Percentiles rank a stretch among this genome's conserved stretches.
Conservation (phyloP, 2,113 vertebrate species). For the Tachysurus fulvidraco region DNA sequence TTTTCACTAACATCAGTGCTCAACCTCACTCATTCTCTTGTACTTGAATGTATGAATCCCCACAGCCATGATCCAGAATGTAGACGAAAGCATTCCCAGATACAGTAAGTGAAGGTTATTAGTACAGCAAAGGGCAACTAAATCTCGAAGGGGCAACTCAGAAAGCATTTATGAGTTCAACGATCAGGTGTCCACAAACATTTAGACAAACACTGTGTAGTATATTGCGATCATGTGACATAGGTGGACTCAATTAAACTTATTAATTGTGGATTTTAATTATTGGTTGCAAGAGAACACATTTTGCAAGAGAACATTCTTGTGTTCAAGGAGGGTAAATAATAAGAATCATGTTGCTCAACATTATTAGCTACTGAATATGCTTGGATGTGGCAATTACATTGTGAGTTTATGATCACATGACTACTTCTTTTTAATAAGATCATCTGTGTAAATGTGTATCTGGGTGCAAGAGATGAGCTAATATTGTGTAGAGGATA, state of each 20-base stretch:
- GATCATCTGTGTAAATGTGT: background rate
- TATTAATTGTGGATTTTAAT: background rate
- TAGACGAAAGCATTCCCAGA: background rate
- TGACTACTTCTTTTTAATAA: background rate
- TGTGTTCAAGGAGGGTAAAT: background rate
- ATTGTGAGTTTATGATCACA: background rate
- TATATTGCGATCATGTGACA: background rate
- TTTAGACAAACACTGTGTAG: background rate
- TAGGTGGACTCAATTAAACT: background rate
- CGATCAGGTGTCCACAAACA: background rate
- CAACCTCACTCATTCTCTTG: background rate
- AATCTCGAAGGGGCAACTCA: background rate
- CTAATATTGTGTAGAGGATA: slow-evolving; percentile 26
- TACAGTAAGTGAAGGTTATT: background rate
- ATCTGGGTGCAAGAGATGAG: background rate
- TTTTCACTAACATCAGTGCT: background rate
- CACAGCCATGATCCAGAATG: background rate
- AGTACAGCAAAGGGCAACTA: background rate
- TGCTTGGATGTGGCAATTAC: background rate
- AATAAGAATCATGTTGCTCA: background rate
- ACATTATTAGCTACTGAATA: background rate
- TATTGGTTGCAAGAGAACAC: background rate
- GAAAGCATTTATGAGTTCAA: background rate
- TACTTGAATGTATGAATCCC: background rate
- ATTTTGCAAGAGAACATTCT: background rate